These are phyloP conservation scores for Bombus turneri DNA, from an alignment of 1,140 invertebrate species.

Conservation along the genomic window DNA sequence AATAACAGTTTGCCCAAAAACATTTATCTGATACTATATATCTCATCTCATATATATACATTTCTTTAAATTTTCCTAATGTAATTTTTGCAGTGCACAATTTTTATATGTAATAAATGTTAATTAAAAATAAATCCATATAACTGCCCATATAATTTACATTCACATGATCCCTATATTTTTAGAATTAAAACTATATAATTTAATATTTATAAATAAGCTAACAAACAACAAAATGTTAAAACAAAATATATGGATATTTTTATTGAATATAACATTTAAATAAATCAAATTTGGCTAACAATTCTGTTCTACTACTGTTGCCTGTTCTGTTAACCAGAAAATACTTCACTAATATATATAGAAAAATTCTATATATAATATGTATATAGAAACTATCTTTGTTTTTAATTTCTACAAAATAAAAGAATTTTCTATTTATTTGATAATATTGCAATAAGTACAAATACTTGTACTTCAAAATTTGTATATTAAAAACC, in stretches of 20 bases:
- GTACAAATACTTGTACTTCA: background rate
- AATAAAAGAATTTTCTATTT: background rate
- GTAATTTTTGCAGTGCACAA: background rate
- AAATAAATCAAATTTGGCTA: background rate
- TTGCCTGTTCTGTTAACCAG: background rate
- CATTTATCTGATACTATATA: background rate
- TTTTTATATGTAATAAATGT: background rate
- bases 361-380: background rate
- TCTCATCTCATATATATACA: too few relatives aligned
- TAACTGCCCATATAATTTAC: background rate
- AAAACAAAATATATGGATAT: background rate
- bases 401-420: background rate
- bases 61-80: background rate
- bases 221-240: background rate
- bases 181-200: too few relatives aligned
- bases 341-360: background rate
- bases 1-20: background rate
- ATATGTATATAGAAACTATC: too few relatives aligned
- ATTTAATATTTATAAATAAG: too few relatives aligned
- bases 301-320: background rate
- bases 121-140: background rate
- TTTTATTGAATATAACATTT: background rate
- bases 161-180: too few relatives aligned
- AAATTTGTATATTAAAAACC: background rate
- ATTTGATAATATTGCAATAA: slow-evolving; percentile 6